phyloP scores from a whole-genome alignment of 2,113 vertebrate species.

The Blennius ocellaris region DNA sequence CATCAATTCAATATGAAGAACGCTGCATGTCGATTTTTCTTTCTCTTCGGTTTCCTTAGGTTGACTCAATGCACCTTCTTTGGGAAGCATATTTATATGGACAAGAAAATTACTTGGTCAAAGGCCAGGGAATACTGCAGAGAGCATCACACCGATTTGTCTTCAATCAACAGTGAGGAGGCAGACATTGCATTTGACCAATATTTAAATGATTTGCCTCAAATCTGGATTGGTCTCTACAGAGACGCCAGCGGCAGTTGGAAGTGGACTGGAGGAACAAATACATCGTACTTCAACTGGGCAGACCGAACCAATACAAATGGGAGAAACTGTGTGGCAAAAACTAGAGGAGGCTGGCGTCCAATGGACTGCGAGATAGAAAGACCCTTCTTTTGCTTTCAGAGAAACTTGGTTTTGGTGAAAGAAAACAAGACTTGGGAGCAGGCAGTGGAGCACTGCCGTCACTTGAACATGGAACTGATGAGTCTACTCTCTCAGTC shows the following conservation, averaged over 20 bases:
- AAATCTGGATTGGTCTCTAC: slow-evolving; percentile 57
- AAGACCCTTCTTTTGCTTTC: neutral
- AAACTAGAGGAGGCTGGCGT: rapidly evolving
- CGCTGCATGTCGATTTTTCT: neutral
- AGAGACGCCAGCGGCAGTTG: neutral
- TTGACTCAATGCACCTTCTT: slow-evolving; percentile 7
- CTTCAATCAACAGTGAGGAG: neutral
- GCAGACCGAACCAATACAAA: rapidly evolving
- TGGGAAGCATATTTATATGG: neutral
- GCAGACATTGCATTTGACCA: neutral
- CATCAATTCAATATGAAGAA: slow-evolving; percentile 14
- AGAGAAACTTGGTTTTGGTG: slow-evolving; percentile 18
- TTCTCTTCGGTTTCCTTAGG: slow-evolving; percentile 18
- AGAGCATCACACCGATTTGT: neutral
- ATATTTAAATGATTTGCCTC: rapidly evolving
- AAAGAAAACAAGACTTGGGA: slow-evolving; percentile 57
- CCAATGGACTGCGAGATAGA: rapidly evolving
- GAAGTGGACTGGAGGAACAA: slow-evolving; percentile 39
- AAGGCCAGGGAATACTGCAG: slow-evolving; percentile 41
- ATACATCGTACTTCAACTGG: neutral
- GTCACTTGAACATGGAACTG: slow-evolving; percentile 19
- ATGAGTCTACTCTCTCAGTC: slow-evolving; percentile 19
- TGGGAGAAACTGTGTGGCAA: slow-evolving; percentile 5
- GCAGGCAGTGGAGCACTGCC: slow-evolving; percentile 48
- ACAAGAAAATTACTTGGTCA: neutral